Percentiles rank a stretch among this genome's conserved stretches.
phyloP scores from a whole-genome alignment of 1,140 invertebrate species.

The Caenorhabditis tropicalis region DNA sequence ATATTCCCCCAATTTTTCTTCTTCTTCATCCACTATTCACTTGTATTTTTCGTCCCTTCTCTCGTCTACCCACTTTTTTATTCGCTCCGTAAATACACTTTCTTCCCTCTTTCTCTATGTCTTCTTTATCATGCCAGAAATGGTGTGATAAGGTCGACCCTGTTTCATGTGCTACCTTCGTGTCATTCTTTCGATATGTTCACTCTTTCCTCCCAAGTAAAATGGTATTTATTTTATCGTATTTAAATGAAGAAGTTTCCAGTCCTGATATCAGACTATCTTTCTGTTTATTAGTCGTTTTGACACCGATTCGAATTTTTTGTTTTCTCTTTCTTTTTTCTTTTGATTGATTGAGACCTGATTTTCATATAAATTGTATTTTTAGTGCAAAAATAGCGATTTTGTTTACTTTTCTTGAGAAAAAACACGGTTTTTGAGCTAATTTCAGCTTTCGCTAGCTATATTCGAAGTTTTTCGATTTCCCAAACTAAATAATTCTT shows the following conservation, averaged over 20 bases:
- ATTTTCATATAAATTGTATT: too few relatives aligned
- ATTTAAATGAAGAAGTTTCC: too few relatives aligned
- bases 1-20: background rate
- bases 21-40: background rate
- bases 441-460: background rate
- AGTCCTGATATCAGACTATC: too few relatives aligned
- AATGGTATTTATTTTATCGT: too few relatives aligned
- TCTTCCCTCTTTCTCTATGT: background rate
- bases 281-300: background rate
- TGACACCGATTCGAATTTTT: background rate
- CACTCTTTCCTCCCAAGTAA: too few relatives aligned
- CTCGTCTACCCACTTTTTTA: background rate
- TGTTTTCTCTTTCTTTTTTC: background rate
- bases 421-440: too few relatives aligned
- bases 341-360: too few relatives aligned
- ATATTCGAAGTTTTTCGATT: background rate
- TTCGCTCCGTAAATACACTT: background rate
- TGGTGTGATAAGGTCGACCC: conserved; percentile 27
- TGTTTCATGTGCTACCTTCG: background rate
- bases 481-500: background rate
- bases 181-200: background rate
- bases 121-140: conserved; percentile 29
- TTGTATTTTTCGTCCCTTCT: background rate
- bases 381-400: too few relatives aligned
- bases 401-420: too few relatives aligned